Evolutionary conservation across 2,113 vertebrate species (phyloP).

Genomic region (Meles meles): DNA sequence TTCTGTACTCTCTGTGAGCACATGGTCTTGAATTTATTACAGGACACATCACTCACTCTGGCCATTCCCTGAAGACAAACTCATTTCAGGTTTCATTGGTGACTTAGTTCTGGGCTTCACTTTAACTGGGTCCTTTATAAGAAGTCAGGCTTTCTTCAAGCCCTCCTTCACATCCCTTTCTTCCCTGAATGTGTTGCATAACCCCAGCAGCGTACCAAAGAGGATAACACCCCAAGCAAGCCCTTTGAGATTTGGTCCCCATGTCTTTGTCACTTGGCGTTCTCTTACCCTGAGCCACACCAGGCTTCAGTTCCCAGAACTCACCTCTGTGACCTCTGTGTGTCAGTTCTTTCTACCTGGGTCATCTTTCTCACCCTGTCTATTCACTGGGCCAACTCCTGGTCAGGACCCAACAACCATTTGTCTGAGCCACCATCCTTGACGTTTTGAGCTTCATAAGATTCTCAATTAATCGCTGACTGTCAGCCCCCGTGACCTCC

Average conservation of each 20-base stretch:
- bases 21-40: background rate
- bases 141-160: background rate
- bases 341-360: fast-evolving
- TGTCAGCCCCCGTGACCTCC: background rate
- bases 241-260: background rate
- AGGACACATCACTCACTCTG: background rate
- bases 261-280: background rate
- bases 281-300: background rate
- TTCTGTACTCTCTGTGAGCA: background rate
- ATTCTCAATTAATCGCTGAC: background rate
- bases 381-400: background rate
- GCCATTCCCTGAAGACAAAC: background rate
- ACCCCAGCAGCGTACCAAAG: background rate
- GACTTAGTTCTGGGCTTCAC: background rate
- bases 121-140: background rate
- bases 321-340: background rate
- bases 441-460: background rate
- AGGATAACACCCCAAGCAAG: background rate
- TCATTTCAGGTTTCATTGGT: background rate
- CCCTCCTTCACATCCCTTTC: fast-evolving
- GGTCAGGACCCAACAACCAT: background rate
- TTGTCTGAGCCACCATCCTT: background rate
- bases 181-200: background rate
- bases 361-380: background rate
- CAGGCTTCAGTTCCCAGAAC: background rate